phyloP scores from a whole-genome alignment of 2,113 vertebrate genomes.

The Fulmarus glacialis region DNA sequence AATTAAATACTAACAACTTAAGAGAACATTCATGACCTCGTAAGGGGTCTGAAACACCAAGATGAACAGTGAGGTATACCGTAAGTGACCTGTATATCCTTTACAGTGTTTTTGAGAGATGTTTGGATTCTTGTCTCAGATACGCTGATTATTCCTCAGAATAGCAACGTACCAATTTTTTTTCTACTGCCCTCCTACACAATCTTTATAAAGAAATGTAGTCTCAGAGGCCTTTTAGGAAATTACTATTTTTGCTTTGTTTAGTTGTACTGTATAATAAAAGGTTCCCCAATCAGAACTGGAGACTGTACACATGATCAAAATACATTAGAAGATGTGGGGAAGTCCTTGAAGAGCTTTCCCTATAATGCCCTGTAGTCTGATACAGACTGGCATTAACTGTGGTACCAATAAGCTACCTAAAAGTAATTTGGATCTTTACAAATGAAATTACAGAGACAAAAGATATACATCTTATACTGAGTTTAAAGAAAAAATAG shows the following conservation, averaged over 20 bases:
- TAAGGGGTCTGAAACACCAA: neutral
- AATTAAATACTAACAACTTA: neutral
- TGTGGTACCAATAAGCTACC: neutral
- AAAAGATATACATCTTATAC: neutral
- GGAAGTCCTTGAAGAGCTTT: neutral
- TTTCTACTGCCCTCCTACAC: constrained; percentile 8
- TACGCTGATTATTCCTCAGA: neutral
- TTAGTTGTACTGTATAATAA: neutral
- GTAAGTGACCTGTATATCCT: neutral
- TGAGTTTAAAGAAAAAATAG: neutral
- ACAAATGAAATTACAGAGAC: neutral
- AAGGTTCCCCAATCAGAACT: neutral
- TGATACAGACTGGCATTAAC: neutral
- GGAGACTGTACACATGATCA: neutral
- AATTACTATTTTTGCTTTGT: constrained; percentile 11
- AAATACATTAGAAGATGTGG: neutral
- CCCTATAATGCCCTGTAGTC: neutral
- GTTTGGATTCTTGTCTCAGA: neutral
- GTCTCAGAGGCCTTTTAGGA: neutral
- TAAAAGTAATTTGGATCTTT: neutral
- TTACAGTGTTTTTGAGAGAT: neutral
- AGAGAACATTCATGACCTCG: neutral
- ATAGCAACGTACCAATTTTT: neutral
- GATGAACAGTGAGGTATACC: neutral
- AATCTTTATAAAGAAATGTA: neutral